Evolutionary conservation across 1,140 invertebrate species (phyloP).

Genomic region (Trachymyrmex cornetzi): DNA sequence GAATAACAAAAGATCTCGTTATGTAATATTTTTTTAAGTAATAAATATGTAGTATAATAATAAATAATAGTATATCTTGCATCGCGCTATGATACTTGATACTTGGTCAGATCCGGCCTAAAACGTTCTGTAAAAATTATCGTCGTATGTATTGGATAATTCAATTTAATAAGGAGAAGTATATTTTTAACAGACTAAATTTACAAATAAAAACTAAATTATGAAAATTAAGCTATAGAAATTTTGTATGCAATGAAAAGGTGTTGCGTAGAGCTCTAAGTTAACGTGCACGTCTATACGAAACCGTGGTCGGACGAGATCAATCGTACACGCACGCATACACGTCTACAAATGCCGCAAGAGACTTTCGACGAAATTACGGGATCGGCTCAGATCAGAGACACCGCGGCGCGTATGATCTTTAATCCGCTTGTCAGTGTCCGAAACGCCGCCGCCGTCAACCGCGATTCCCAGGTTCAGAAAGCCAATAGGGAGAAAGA

Average conservation of each 20-base stretch:
- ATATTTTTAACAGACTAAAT: background rate
- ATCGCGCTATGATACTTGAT: background rate
- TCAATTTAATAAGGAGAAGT: background rate
- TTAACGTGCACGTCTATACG: too few species aligned
- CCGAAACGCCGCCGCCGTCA: too few species aligned
- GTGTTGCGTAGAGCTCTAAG: too few species aligned
- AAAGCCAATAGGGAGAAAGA: too few species aligned
- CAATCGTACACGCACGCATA: too few species aligned
- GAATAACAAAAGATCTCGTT: background rate
- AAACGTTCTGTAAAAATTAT: background rate
- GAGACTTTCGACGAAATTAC: too few species aligned
- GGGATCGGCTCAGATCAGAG: too few species aligned
- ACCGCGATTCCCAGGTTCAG: too few species aligned
- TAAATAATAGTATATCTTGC: background rate
- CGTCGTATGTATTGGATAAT: background rate
- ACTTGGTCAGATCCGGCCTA: background rate
- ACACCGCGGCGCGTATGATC: too few species aligned
- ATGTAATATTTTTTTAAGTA: background rate
- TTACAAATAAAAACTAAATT: background rate
- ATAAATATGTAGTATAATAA: background rate
- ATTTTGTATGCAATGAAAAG: background rate
- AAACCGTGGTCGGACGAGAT: too few species aligned
- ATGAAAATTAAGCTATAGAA: background rate
- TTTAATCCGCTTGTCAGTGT: too few species aligned
- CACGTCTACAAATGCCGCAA: too few species aligned